Percentiles rank a stretch among this genome's conserved stretches.
These are phyloP conservation scores for Epinephelus cyanopodus DNA, from an alignment of 2,113 vertebrate species.

Conservation along the genomic window DNA sequence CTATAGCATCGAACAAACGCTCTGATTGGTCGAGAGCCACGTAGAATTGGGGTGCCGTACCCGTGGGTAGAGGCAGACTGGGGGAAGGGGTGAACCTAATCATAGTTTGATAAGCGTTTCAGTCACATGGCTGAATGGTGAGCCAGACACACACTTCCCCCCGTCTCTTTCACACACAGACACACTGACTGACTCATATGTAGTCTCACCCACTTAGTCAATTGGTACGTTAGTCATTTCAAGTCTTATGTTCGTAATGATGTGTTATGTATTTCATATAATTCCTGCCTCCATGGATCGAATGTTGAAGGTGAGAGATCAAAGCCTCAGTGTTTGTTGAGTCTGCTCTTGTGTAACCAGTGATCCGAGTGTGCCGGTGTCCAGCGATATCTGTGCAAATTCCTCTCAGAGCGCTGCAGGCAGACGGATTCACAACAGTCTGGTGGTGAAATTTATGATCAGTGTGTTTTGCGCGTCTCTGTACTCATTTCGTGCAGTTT, in stretches of 20 bases:
- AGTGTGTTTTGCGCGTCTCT: constrained; percentile 42
- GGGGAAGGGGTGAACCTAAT: constrained; percentile 65
- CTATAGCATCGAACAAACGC: constrained; percentile 69
- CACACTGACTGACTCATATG: constrained; percentile 77
- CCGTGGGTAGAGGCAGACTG: constrained; percentile 56
- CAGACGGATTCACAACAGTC: constrained; percentile 34
- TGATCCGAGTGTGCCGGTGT: constrained; percentile 50
- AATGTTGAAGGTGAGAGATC: constrained; percentile 55
- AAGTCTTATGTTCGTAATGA: constrained; percentile 71
- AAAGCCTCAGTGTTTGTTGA: constrained; percentile 51
- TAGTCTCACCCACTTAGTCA: constrained; percentile 80
- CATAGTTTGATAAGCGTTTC: constrained; percentile 77
- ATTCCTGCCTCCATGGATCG: constrained; percentile 25
- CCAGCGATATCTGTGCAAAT: constrained; percentile 73
- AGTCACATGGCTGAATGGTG: constrained; percentile 70
- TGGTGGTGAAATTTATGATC: constrained; percentile 41
- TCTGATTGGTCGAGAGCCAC: constrained; percentile 77
- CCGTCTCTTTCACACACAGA: constrained; percentile 65
- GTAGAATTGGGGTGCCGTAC: constrained; percentile 70
- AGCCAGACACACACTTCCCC: constrained; percentile 69
- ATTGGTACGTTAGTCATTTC: constrained; percentile 77
- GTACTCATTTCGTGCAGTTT: constrained; percentile 42
- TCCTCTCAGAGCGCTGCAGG: constrained; percentile 58
- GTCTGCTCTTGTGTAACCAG: constrained; percentile 50
- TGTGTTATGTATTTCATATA: constrained; percentile 45